A percentile compares a stretch with the other conserved stretches of the same genome.
Evolutionary conservation across 2,797 vertebrate genomes (phyloP).

Genomic region (Euphonia xanthogaster): DNA sequence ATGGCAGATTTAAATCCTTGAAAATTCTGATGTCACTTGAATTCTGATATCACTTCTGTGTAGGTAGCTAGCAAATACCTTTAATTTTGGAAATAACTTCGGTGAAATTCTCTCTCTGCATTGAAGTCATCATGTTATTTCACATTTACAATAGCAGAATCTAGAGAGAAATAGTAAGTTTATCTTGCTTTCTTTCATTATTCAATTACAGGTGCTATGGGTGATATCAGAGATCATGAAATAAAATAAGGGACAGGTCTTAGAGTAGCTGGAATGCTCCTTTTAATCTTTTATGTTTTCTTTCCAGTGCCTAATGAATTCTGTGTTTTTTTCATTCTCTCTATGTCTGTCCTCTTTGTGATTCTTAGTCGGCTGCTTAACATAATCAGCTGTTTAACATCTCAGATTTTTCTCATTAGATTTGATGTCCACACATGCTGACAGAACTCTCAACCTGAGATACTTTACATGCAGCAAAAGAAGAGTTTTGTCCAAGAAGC

Average conservation of each 20-base stretch:
- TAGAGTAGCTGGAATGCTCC: neutral
- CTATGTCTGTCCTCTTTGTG: neutral
- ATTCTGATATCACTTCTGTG: neutral
- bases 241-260: neutral
- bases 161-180: neutral
- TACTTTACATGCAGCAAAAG: neutral
- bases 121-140: neutral
- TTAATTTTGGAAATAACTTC: neutral
- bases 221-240: neutral
- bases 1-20: neutral
- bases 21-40: neutral
- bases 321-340: neutral
- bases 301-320: neutral
- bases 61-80: neutral
- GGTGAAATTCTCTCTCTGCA: neutral
- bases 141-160: neutral
- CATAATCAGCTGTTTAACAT: neutral
- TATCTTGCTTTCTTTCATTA: neutral
- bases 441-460: neutral
- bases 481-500: neutral
- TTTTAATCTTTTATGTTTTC: neutral
- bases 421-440: neutral
- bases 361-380: neutral
- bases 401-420: neutral
- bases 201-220: neutral